phyloP scores from a whole-genome alignment of 2,113 vertebrate species.

The Anarrhichthys ocellatus region DNA sequence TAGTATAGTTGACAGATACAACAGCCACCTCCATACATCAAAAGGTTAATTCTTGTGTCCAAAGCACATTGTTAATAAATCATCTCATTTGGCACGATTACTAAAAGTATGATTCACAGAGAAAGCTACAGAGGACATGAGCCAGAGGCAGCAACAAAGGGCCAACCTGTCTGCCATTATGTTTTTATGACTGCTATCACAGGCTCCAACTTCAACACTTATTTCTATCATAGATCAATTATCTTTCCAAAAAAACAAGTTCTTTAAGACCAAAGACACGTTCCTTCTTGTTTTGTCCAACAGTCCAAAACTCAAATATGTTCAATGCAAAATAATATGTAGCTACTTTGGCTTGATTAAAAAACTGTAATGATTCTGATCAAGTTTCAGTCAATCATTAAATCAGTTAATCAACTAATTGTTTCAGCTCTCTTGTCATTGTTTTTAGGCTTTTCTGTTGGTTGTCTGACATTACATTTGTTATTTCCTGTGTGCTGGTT shows the following conservation, averaged over 20 bases:
- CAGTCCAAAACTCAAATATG: not conserved
- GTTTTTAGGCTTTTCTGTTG: not conserved
- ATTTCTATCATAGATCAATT: not conserved
- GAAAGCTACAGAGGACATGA: not conserved
- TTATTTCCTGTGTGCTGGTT: not conserved
- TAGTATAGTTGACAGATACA: conserved; percentile 24
- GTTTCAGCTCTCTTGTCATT: not conserved
- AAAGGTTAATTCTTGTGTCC: conserved; percentile 26
- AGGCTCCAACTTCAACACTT: not conserved
- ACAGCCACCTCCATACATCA: conserved; percentile 7
- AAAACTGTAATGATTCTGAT: not conserved
- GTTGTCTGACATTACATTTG: not conserved
- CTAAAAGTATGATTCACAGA: conserved; percentile 1
- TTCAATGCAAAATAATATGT: not conserved
- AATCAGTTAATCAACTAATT: not conserved
- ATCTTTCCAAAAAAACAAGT: not conserved
- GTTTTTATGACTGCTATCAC: not conserved
- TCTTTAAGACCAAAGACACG: not conserved
- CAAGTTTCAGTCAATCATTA: not conserved
- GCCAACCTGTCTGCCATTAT: not conserved
- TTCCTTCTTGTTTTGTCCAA: not conserved
- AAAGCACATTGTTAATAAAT: conserved; percentile 23
- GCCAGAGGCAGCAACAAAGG: not conserved
- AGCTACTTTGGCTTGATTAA: not conserved
- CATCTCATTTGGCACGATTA: conserved; percentile 2